Base-by-base conservation (phyloP, 2,797 vertebrate species). In the Muraenolepis orangiensis region DNA sequence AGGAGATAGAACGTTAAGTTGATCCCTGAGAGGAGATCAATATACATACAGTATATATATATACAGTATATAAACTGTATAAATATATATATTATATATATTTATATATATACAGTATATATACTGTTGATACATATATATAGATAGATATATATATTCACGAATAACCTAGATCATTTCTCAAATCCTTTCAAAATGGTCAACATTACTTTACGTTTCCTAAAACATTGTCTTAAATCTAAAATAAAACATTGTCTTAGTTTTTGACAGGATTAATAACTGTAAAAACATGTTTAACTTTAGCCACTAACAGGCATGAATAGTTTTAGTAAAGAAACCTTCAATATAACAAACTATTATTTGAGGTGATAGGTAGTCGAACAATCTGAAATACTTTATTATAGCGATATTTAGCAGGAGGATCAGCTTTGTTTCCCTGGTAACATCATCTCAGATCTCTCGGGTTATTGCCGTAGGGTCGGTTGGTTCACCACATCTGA, bases 401-500 rank as follows among this genome's bases (percentile, higher is more conserved):
- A 2, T 57, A 57, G n/a, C 23, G 7, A 57, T 57, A 57, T 23
- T 57, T n/a, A 57, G 6, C 8, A 23, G 0, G 20, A n/a, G 23
- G 51, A 23, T n/a, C 23, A 57, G 51, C 8, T n/a, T 57, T 23
- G 51, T 20, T 57, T 57, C 51, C 51, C 51, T 57, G 0, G 20
- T 23, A n/a, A 57, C 51, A n/a, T 57, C 5, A 57, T 57, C 20
- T 57, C 51, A 4, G 51, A n/a, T 57, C 51, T 57, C n/a, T n/a
- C 29, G 18, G 10, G n/a, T 38, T 61, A 16, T 72, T 72, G 72
- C 36, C 51, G 26, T 13, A 23, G 32, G 71, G 69, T 66, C 20
- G 61, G 66, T 18, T 34, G 57, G 67, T 38, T 67, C 69, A 70
- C 64, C 36, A 36, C 26, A 32, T 66, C 46, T 46, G 57, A 72